Percentiles rank a stretch among this genome's conserved stretches.
phyloP scores from a whole-genome alignment of 2,797 vertebrate genomes.

The Sebastes diploproa region DNA sequence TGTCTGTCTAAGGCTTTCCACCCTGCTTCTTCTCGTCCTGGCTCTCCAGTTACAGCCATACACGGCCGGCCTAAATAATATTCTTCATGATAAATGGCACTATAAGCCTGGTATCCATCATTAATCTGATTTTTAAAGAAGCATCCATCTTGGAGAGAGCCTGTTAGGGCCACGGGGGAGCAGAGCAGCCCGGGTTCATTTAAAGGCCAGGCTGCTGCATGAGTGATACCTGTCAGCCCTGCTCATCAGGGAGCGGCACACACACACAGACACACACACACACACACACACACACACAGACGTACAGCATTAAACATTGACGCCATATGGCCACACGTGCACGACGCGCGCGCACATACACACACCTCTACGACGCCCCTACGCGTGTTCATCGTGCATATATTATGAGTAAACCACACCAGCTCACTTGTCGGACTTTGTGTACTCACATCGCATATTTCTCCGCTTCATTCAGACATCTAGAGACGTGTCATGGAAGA shows the following conservation, averaged over 20 bases:
- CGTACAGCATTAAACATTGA: conserved; percentile 66
- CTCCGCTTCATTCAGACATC: conserved; percentile 58
- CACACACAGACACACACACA: conserved; percentile 55
- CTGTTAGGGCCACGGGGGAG: conserved; percentile 93
- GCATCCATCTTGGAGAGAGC: conserved; percentile 97
- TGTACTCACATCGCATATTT: conserved; percentile 52
- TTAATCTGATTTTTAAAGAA: conserved; percentile 99
- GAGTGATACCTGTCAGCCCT: conserved; percentile 93
- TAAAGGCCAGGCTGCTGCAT: conserved; percentile 87
- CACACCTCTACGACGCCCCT: conserved; percentile 4
- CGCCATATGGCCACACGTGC: conserved; percentile 62
- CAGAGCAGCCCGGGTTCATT: conserved; percentile 91
- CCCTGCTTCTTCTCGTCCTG: conserved; percentile 90
- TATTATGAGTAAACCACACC: conserved; percentile 46
- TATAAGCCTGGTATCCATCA: conserved; percentile 95
- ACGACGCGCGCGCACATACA: background rate
- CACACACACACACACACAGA: conserved; percentile 29
- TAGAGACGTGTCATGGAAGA: conserved; percentile 63
- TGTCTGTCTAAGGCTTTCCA: conserved; percentile 86
- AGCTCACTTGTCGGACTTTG: conserved; percentile 55
- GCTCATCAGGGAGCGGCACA: conserved; percentile 76
- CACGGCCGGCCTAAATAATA: conserved; percentile 99
- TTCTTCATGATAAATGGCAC: conserved; percentile 99
- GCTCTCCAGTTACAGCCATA: conserved; percentile 99
- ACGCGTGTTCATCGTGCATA: conserved; percentile 21